Evolutionary conservation across 2,888 invertebrate genomes (phyloP).

Genomic region (Anodontia alba): DNA sequence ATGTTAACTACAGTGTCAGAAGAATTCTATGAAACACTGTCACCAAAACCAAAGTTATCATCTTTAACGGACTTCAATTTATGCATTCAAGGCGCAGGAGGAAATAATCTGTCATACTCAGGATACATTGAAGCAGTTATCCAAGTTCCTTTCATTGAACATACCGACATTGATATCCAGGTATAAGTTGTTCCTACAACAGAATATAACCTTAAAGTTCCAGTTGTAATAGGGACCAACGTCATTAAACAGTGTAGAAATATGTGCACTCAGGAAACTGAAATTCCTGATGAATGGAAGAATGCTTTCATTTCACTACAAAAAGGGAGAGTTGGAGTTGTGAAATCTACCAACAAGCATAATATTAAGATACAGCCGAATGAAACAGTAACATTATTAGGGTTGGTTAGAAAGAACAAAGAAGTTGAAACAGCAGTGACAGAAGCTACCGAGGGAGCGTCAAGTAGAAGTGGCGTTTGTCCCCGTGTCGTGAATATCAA

Average conservation of each 20-base stretch:
- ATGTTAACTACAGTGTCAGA: constrained; percentile 9
- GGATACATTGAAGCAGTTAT: constrained; percentile 13
- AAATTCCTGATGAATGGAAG: constrained; percentile 18
- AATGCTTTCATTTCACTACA: neutral
- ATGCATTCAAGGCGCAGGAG: neutral
- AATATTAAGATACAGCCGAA: constrained; percentile 14
- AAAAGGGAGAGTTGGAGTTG: constrained; percentile 1
- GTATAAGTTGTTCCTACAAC: constrained; percentile 1
- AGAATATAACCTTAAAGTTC: neutral
- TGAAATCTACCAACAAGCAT: constrained; percentile 22
- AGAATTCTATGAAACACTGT: neutral
- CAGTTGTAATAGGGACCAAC: constrained; percentile 28
- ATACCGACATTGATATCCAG: neutral
- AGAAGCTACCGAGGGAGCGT: neutral
- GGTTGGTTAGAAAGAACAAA: constrained; percentile 3
- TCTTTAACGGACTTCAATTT: neutral
- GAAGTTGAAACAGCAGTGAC: constrained; percentile 20
- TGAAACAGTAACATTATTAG: constrained; percentile 18
- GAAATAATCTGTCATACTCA: neutral
- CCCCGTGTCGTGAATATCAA: constrained; percentile 28
- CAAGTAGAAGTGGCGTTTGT: constrained; percentile 11
- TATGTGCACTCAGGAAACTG: neutral
- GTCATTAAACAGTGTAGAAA: neutral
- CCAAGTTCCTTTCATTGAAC: neutral
- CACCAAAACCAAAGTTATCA: neutral